Evolutionary conservation across 2,113 vertebrate species (phyloP), one percentile per base, ranked within the genome.

Genomic region (Zingel zingel): DNA sequence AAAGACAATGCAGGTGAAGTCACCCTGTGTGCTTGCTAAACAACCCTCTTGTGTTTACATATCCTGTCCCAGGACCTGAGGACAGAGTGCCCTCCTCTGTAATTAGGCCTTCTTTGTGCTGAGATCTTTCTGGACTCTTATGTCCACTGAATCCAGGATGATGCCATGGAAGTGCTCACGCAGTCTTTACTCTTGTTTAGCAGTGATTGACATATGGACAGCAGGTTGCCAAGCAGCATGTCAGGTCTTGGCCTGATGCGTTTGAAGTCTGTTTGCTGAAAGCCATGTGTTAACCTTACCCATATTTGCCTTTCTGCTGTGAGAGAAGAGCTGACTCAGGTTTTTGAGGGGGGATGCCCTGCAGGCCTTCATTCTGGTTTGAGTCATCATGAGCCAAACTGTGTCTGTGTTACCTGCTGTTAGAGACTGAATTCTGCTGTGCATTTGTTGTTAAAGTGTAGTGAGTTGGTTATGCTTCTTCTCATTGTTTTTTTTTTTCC

Each of bases 251-350:
- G 61, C 69, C 67, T 62, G 54, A n/a, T 81, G 61, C 74, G 50
- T 89, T 89, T 90, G 78, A 88, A 82, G 72, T 72, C 13, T 90
- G 75, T 91, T 91, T 92, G 83, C 85, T 86, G n/a, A 71, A 79
- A 87, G 79, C 80, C 62, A 65, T 33, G 79, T 76, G 90, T 86
- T 77, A 83, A 71, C 71, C 56, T 67, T 69, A 51, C 71, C 74
- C 59, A 30, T 79, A 58, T 87, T 90, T 90, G 81, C 54, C 65
- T 87, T 67, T 74, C 58, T 64, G 43, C n/a, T 70, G 69, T 48
- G 67, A 81, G n/a, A 75, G 62, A 72, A 85, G 61, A 62, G 36
- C 74, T 83, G 75, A 86, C 67, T 85, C 76, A 23, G 74, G 63
- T 11, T 68, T 83, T 85, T 76, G 73, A 13, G 59, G 71, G 70